Conservation (phyloP, 2,113 vertebrate species). For the Harpagus bidentatus region DNA sequence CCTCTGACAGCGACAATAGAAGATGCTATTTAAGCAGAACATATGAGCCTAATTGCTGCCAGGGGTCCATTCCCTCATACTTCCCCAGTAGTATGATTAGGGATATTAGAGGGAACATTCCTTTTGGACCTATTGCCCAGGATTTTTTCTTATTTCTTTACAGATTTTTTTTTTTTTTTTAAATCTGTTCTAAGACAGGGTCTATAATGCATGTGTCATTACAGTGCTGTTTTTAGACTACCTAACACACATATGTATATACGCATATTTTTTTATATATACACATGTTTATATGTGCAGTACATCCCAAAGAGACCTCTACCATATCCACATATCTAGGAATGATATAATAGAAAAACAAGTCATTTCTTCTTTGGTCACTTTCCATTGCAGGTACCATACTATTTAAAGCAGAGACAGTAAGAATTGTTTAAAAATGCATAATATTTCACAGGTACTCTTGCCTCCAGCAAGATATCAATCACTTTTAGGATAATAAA, state of each 20-base stretch:
- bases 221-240: background rate
- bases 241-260: background rate
- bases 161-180: background rate
- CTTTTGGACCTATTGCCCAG: background rate
- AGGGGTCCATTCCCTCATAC: background rate
- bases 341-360: background rate
- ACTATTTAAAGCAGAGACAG: background rate
- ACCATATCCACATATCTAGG: background rate
- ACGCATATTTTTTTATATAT: fast-evolving
- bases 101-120: background rate
- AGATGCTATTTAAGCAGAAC: background rate
- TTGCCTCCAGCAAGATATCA: background rate
- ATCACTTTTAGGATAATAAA: background rate
- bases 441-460: background rate
- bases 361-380: background rate
- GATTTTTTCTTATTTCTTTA: background rate
- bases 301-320: background rate
- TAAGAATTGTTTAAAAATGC: background rate
- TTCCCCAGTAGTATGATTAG: background rate
- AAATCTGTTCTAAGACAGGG: background rate
- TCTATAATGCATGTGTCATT: background rate
- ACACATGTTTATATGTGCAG: fast-evolving
- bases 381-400: background rate
- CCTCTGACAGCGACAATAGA: background rate
- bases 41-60: background rate